Percentiles rank a stretch among this genome's conserved stretches.
Evolutionary conservation across 1,140 invertebrate species (phyloP).

Genomic region (Cherax destructor): DNA sequence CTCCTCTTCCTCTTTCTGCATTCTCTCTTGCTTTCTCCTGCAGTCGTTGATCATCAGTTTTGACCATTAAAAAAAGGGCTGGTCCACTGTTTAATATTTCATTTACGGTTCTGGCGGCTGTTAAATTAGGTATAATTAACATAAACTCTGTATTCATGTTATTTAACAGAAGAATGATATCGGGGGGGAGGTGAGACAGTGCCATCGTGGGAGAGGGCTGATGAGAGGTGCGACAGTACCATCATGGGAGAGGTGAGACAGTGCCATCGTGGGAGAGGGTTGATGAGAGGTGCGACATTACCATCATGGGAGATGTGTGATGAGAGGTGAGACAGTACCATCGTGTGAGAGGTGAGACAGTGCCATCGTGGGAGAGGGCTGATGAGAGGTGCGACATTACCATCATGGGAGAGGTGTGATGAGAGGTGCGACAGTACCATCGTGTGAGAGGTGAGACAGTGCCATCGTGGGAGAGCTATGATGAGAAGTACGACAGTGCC

Average conservation of each 20-base stretch:
- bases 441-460: too few species aligned
- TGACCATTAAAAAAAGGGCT: not conserved
- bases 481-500: not conserved
- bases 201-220: too few species aligned
- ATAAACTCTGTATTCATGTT: not conserved
- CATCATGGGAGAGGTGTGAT: too few species aligned
- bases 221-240: too few species aligned
- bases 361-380: not conserved
- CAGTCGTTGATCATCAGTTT: not conserved
- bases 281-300: not conserved
- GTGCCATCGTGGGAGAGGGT: too few species aligned
- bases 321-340: too few species aligned
- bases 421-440: too few species aligned
- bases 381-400: too few species aligned
- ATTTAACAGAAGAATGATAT: not conserved
- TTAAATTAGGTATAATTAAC: not conserved
- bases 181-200: too few species aligned
- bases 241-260: too few species aligned
- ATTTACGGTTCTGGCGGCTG: not conserved
- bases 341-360: not conserved
- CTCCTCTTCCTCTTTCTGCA: not conserved
- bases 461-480: not conserved
- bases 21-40: not conserved
- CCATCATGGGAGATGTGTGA: too few species aligned
- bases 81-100: not conserved